Evolutionary conservation across 2,113 vertebrate genomes (phyloP).

Genomic region (Benitochromis conjunctus): DNA sequence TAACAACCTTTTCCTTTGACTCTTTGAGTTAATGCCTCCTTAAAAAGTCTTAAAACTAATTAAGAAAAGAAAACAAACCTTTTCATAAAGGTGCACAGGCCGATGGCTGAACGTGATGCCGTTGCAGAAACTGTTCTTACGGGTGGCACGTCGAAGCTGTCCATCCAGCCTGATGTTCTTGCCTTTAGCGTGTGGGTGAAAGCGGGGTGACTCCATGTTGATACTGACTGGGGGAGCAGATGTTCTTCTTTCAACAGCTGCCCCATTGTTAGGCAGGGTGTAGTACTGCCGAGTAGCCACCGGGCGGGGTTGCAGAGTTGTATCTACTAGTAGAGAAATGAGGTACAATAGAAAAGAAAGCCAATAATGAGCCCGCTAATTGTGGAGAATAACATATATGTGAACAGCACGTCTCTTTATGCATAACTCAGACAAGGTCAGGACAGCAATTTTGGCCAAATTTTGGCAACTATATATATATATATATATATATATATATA

Average conservation of each 20-base stretch:
- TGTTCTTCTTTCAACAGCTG: slow-evolving; percentile 81
- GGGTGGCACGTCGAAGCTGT: slow-evolving; percentile 87
- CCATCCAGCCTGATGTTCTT: slow-evolving; percentile 93
- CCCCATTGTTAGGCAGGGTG: slow-evolving; percentile 78
- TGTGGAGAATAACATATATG: neutral
- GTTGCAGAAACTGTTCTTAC: slow-evolving; percentile 97
- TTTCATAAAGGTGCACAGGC: slow-evolving; percentile 93
- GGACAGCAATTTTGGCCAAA: neutral
- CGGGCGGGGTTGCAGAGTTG: slow-evolving; percentile 81
- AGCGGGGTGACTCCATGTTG: slow-evolving; percentile 83
- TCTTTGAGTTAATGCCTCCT: neutral
- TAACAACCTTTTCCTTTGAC: neutral
- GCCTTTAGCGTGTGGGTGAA: slow-evolving; percentile 94
- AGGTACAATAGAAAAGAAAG: neutral
- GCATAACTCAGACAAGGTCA: slow-evolving; percentile 3
- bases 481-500: no score
- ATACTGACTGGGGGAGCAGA: slow-evolving; percentile 70
- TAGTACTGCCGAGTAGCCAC: slow-evolving; percentile 86
- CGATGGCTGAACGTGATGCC: slow-evolving; percentile 95
- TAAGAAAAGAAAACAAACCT: slow-evolving; percentile 51
- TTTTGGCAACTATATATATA: no score
- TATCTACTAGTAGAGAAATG: slow-evolving; percentile 71
- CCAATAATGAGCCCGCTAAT: neutral
- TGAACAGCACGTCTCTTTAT: neutral
- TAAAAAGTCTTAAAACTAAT: neutral